Evolutionary conservation across 2,888 invertebrate species (phyloP), one percentile per base, ranked within the genome.

Genomic region (Dioctria rufipes): DNA sequence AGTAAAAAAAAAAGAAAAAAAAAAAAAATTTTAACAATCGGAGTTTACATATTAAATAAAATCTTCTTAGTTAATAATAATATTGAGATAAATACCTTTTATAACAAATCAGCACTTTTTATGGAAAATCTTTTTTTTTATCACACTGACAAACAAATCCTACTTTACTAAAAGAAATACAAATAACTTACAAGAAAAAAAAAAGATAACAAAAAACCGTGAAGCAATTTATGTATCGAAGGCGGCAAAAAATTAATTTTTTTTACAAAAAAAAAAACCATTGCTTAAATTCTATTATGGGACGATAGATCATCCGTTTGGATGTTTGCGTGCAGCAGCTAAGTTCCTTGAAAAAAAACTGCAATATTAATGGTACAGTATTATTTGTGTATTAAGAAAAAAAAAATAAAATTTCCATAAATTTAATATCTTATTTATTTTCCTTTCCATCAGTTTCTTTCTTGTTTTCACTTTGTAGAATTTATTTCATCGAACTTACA

Each of bases 201-300:
- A 25, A 25, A 25, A 2, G 39, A 58, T 79, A 82, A 83, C 79
- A 81, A 83, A 85, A 84, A 85, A 85, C 83, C 85, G 83, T 83
- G 84, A 84, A 85, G 85, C 85, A 85, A 84, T 85, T 84, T 13
- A 69, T 71, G 46, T 67, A 43, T 49, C 9, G n/a, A 54, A 54
- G 42, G 58, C 78, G 54, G 71, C 54, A 54, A 71, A n/a, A 25
- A 49, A 5, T 46, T 46, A 6, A 46, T 25, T 25, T 0, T 25
- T 25, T 25, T 25, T 25, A 25, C 25, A 25, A 25, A 25, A 25
- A 25, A 46, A 6, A 25, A 25, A 46, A 6, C 54, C 54, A 54
- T 11, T 6, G 54, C 54, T 54, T 54, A 54, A 11, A 54, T 11
- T 54, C 54, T 54, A 54, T n/a, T 3, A 11, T 54, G 25, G 25